Evolutionary conservation across 2,113 vertebrate genomes (phyloP).

Genomic region (Muntiacus reevesi): DNA sequence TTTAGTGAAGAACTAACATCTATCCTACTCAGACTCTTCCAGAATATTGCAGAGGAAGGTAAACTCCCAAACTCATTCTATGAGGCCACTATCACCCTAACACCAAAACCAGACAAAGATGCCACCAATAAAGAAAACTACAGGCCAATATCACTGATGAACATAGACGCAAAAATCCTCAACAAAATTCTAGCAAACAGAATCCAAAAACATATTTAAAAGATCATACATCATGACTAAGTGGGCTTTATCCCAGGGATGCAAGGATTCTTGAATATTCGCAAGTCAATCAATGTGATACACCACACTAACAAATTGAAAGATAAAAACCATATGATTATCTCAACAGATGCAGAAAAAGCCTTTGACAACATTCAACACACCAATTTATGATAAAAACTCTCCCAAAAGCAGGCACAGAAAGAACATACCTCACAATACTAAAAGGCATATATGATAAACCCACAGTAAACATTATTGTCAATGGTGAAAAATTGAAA

Average conservation of each 20-base stretch:
- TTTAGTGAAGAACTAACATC: not conserved
- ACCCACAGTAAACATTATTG: not conserved
- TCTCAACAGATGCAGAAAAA: not conserved
- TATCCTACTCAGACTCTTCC: not conserved
- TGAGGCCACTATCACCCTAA: not conserved
- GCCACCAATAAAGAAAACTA: not conserved
- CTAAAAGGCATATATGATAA: not conserved
- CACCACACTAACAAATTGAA: not conserved
- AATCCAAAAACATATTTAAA: not conserved
- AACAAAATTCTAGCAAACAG: not conserved
- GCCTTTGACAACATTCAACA: not conserved
- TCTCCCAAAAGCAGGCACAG: not conserved
- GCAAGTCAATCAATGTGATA: not conserved
- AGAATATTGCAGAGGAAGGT: not conserved
- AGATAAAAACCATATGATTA: not conserved
- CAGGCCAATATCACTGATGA: not conserved
- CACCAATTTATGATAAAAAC: not conserved
- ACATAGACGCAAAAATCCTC: not conserved
- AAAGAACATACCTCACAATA: not conserved
- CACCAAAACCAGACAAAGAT: not conserved
- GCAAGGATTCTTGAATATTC: not conserved
- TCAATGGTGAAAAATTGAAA: not conserved
- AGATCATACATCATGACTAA: not conserved
- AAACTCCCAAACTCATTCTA: not conserved
- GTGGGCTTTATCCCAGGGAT: not conserved